phyloP scores from a whole-genome alignment of 2,888 invertebrate genomes.

The Ectobius pallidus region DNA sequence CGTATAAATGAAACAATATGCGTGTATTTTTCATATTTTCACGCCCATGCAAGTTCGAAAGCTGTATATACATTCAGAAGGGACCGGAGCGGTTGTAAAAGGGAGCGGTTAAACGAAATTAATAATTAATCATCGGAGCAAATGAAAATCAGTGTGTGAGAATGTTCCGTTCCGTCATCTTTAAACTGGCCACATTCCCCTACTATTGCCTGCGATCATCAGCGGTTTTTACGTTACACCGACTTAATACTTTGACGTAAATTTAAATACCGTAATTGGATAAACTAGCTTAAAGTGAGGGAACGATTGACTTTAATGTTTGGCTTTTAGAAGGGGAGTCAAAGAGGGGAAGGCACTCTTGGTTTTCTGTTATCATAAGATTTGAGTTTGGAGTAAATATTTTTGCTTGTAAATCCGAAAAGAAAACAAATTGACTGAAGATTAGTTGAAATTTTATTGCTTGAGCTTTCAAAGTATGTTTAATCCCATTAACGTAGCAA shows the following conservation, averaged over 20 bases:
- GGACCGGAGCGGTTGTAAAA: neutral
- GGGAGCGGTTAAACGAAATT: constrained; percentile 3
- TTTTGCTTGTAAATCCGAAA: too few relatives aligned
- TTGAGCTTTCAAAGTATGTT: too few relatives aligned
- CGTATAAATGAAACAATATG: constrained; percentile 29
- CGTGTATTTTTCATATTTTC: constrained; percentile 29
- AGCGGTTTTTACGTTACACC: neutral
- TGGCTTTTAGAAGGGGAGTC: neutral
- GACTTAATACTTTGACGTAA: neutral
- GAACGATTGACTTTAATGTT: neutral
- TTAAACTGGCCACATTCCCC: too few relatives aligned
- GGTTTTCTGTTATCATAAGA: too few relatives aligned
- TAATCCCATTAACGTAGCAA: too few relatives aligned
- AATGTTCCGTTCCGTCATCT: neutral
- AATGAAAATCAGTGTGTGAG: neutral
- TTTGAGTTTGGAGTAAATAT: too few relatives aligned
- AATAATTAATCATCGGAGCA: constrained; percentile 27
- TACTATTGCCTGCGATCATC: neutral
- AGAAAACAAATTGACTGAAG: too few relatives aligned
- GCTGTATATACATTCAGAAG: constrained; percentile 2
- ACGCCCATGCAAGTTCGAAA: neutral
- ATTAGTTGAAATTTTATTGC: too few relatives aligned
- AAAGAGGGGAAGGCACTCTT: neutral
- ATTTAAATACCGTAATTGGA: neutral
- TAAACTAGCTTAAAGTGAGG: neutral